Evolutionary conservation across 2,113 vertebrate genomes (phyloP).

Genomic region (Carettochelys insculpta): DNA sequence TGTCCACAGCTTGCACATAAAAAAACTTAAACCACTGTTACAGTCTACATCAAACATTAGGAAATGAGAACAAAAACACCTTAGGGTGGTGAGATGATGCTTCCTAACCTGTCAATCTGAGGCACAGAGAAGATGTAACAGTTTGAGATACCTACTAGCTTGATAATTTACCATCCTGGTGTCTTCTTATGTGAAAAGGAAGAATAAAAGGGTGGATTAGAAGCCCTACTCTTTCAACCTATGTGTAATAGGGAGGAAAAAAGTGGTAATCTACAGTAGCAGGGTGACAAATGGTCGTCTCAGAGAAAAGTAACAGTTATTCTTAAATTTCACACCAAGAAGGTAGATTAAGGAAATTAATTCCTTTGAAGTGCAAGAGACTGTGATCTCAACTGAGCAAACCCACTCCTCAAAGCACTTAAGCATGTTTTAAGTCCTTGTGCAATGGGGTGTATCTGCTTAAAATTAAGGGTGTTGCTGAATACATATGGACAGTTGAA

Average conservation of each 20-base stretch:
- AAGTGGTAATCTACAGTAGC: neutral
- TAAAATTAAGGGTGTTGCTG: neutral
- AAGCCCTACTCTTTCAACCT: neutral
- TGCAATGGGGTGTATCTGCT: neutral
- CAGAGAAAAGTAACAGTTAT: neutral
- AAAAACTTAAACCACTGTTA: constrained; percentile 8
- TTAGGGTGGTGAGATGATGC: neutral
- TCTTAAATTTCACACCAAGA: neutral
- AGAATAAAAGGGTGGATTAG: neutral
- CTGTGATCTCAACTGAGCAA: neutral
- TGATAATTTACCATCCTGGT: constrained; percentile 22
- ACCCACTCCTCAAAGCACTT: neutral
- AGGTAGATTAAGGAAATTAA: neutral
- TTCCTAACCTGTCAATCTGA: neutral
- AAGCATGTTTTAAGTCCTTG: neutral
- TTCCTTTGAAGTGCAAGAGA: neutral
- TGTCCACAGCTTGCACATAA: neutral
- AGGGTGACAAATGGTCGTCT: neutral
- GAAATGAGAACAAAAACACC: constrained; percentile 42
- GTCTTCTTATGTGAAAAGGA: neutral
- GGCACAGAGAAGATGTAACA: neutral
- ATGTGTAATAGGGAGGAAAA: neutral
- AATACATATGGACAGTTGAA: neutral
- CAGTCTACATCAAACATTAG: constrained; percentile 3
- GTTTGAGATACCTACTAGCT: neutral